Evolutionary conservation across 2,113 vertebrate genomes (phyloP).

Genomic region (Dolichotis patagonum): DNA sequence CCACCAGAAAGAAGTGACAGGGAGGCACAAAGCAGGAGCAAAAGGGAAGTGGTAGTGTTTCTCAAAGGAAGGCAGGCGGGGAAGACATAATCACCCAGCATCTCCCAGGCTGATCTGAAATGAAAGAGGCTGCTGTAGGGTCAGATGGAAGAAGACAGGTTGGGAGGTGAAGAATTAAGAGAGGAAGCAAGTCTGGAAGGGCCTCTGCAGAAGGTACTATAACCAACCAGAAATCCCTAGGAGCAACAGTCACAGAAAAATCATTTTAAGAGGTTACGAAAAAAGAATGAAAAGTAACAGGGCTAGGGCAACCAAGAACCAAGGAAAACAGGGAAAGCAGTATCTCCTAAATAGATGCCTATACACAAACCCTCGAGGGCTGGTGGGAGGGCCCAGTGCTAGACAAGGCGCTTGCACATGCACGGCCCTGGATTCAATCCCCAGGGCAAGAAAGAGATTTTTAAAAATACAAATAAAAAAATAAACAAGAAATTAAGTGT

Average conservation of each 20-base stretch:
- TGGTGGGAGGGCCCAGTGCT: neutral
- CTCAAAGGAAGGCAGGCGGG: neutral
- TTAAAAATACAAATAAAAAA: neutral
- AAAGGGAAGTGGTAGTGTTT: neutral
- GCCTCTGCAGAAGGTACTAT: neutral
- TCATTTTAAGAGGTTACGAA: constrained; percentile 5
- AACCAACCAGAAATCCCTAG: constrained; percentile 2
- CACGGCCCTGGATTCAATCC: neutral
- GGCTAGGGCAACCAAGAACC: neutral
- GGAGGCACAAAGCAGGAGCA: neutral
- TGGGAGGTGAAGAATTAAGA: neutral
- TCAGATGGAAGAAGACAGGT: constrained; percentile 8
- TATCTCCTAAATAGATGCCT: neutral
- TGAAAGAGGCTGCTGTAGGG: neutral
- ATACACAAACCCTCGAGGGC: neutral
- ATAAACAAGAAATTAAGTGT: neutral
- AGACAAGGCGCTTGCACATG: neutral
- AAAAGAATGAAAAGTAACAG: neutral
- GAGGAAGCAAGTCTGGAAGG: constrained; percentile 25
- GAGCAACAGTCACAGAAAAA: constrained; percentile 22
- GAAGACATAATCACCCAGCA: neutral
- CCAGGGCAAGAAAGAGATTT: neutral
- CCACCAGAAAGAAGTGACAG: neutral
- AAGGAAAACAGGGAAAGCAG: neutral
- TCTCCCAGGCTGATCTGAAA: constrained; percentile 25